Base-by-base conservation (phyloP, 2,888 invertebrate genomes). In the Portevinia maculata region DNA sequence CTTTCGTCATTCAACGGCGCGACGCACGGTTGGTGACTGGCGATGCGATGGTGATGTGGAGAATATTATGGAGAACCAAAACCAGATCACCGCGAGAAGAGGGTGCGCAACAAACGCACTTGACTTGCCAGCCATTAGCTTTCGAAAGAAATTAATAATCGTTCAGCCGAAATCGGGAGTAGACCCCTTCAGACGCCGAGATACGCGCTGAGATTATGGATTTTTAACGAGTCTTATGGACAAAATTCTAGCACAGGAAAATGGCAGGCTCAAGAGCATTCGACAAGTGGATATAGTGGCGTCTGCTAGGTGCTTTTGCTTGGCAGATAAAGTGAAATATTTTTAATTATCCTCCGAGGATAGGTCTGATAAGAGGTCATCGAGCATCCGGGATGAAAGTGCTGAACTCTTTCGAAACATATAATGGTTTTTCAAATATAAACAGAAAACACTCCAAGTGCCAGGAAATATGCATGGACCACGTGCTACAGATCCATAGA, bases 171-270 rank as follows among this genome's bases (percentile, higher is more conserved):
- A 83, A 83, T 62, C 78, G 37, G 62, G 60, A 83, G 71, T 78
- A 75, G 70, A 34, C 60, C 71, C 59, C 83, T 78, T 83, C 70
- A 78, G 50, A 62, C 46, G 17, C 21, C 46, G 24, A 81, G 79
- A 79, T 79, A 73, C 52, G 65, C 41, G 46, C 37, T 17, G 46
- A 79, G 86, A 90, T 90, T 90, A 90, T 90, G 90, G 88, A 88
- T 90, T 89, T 89, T 89, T 90, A 90, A 89, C 90, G 90, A 90
- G 89, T 89, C 89, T 89, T 89, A n/a, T 15, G 21, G 4, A 46
- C 46, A 62, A 55, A 48, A 74, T 21, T 48, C 65, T 21, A 59
- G 19, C 48, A 9, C 46, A 4, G 19, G 32, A 44, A 15, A 24
- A 39, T 5, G 13, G 37, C 21, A 48, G 37, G 37, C 7, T 70